Percentiles rank a stretch among this genome's conserved stretches.
These are phyloP conservation scores for Thera britannica DNA, from an alignment of 2,888 invertebrate genomes.

Conservation along the genomic window DNA sequence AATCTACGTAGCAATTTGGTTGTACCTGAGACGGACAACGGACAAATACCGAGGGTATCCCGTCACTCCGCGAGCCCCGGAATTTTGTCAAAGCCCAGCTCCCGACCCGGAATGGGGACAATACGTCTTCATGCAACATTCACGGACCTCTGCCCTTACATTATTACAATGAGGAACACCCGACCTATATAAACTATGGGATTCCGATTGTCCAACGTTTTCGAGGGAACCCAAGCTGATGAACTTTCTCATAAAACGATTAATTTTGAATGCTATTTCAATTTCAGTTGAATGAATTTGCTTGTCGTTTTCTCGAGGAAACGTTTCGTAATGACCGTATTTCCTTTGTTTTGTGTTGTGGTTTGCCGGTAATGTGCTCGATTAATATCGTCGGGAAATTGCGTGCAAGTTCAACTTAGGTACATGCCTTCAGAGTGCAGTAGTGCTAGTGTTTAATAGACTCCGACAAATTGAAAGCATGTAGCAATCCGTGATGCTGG, in stretches of 20 bases:
- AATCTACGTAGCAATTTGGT: constrained; percentile 38
- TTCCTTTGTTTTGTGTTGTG: constrained; percentile 55
- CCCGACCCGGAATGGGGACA: constrained; percentile 62
- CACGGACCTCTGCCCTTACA: constrained; percentile 63
- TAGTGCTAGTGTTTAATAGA: constrained; percentile 47
- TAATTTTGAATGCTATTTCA: constrained; percentile 31
- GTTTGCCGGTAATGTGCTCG: constrained; percentile 52
- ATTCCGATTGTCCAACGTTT: constrained; percentile 55
- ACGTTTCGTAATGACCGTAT: constrained; percentile 58
- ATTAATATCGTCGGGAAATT: constrained; percentile 56
- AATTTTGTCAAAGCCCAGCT: constrained; percentile 74
- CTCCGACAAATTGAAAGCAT: constrained; percentile 49
- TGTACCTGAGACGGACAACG: constrained; percentile 40
- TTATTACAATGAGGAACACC: constrained; percentile 64
- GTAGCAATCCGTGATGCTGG: constrained; percentile 49
- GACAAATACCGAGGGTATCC: constrained; percentile 38
- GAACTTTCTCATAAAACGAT: constrained; percentile 39
- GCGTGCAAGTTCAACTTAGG: constrained; percentile 44
- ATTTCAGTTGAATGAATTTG: neutral
- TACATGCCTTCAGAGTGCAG: constrained; percentile 45
- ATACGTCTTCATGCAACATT: constrained; percentile 76
- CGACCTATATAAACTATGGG: constrained; percentile 63
- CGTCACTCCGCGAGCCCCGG: constrained; percentile 44
- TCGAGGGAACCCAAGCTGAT: constrained; percentile 39
- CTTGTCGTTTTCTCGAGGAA: constrained; percentile 46